These are phyloP conservation scores for Octomys mimax DNA, from an alignment of 2,797 vertebrate species.

Conservation along the genomic window DNA sequence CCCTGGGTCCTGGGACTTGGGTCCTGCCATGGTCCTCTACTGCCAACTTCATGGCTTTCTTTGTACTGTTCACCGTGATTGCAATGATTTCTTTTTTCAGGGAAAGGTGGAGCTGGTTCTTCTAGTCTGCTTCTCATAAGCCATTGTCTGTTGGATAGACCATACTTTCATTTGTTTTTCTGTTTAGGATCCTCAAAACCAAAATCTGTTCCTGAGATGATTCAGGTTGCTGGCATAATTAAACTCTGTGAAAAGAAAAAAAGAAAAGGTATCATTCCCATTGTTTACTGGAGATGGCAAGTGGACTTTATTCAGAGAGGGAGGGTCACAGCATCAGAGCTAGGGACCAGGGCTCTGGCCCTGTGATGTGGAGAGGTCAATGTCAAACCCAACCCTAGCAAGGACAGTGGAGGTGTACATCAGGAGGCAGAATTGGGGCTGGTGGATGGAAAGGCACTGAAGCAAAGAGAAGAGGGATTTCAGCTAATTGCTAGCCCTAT, in stretches of 20 bases:
- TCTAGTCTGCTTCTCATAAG: not conserved
- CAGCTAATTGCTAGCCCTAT: too few species aligned
- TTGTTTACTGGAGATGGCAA: not conserved
- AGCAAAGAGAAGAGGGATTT: too few species aligned
- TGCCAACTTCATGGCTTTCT: fast-evolving
- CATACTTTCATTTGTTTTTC: not conserved
- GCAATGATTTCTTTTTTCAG: too few species aligned
- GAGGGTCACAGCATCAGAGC: too few species aligned
- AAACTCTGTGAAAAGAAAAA: not conserved
- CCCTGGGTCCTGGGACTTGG: fast-evolving
- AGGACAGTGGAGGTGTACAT: not conserved
- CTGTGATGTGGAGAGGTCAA: not conserved
- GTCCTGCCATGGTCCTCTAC: too few species aligned
- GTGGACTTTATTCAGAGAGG: not conserved
- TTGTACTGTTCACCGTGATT: fast-evolving
- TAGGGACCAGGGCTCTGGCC: not conserved
- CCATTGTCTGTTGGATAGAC: fast-evolving
- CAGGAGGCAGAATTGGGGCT: not conserved
- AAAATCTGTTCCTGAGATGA: not conserved
- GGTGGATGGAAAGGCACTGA: not conserved
- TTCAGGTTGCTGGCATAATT: too few species aligned
- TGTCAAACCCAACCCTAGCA: not conserved
- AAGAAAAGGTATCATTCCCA: not conserved
- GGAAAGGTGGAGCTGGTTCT: not conserved
- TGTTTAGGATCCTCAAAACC: not conserved